Conservation (phyloP, 2,797 vertebrate genomes). For the Periophthalmus magnuspinnatus region DNA sequence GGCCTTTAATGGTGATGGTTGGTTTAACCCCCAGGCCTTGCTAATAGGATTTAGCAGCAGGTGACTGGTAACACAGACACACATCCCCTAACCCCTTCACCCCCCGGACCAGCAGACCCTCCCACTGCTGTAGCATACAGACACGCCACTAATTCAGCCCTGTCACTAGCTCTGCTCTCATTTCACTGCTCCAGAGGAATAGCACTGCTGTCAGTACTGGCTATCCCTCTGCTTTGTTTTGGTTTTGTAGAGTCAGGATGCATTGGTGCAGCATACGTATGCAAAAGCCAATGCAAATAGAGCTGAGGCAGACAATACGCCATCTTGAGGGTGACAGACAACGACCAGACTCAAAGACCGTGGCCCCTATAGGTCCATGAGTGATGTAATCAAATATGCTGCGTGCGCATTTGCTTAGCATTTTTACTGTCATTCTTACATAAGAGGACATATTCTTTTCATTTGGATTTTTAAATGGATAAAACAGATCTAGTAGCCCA, state of each 20-base stretch:
- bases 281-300: slow-evolving; percentile 69
- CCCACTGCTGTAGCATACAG: slow-evolving; percentile 58
- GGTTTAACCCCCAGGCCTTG: slow-evolving; percentile 78
- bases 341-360: slow-evolving; percentile 69
- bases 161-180: slow-evolving; percentile 46
- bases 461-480: background rate
- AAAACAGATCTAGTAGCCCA: background rate
- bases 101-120: slow-evolving; percentile 69
- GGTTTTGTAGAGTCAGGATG: slow-evolving; percentile 59
- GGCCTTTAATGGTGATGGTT: slow-evolving; percentile 79
- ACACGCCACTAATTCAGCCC: slow-evolving; percentile 55
- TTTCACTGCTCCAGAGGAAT: slow-evolving; percentile 29
- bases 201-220: slow-evolving; percentile 37
- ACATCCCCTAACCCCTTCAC: slow-evolving; percentile 75
- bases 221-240: slow-evolving; percentile 50
- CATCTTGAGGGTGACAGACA: slow-evolving; percentile 74
- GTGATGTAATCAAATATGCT: slow-evolving; percentile 41
- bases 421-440: background rate
- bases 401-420: background rate
- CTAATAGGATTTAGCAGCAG: slow-evolving; percentile 82
- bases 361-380: slow-evolving; percentile 55
- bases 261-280: slow-evolving; percentile 51
- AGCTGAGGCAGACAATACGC: slow-evolving; percentile 55
- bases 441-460: background rate
- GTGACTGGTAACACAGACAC: slow-evolving; percentile 78